A percentile compares a stretch with the other conserved stretches of the same genome.
phyloP scores from a whole-genome alignment of 2,113 vertebrate genomes.

The Antechinus stuartii region DNA sequence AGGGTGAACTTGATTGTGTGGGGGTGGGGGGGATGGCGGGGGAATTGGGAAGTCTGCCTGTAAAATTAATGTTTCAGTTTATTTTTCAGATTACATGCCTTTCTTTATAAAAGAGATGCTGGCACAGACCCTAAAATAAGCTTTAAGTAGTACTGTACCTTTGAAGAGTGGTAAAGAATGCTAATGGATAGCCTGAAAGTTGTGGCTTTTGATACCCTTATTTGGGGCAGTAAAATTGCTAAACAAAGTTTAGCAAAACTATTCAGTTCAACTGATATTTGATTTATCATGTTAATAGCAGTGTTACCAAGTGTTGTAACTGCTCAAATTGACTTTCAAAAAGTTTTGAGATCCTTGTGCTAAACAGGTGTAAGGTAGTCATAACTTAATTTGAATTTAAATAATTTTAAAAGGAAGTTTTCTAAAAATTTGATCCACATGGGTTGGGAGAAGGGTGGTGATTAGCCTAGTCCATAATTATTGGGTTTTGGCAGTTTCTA shows the following conservation, averaged over 20 bases:
- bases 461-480: slow-evolving; percentile 64
- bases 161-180: slow-evolving; percentile 88
- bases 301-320: slow-evolving; percentile 74
- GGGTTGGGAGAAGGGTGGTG: slow-evolving; percentile 76
- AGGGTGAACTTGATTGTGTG: slow-evolving; percentile 79
- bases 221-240: slow-evolving; percentile 81
- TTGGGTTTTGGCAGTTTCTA: background rate
- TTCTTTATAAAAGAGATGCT: slow-evolving; percentile 89
- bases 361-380: slow-evolving; percentile 70
- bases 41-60: slow-evolving; percentile 81
- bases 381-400: slow-evolving; percentile 76
- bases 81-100: slow-evolving; percentile 91
- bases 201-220: slow-evolving; percentile 83
- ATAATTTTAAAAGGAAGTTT: slow-evolving; percentile 76
- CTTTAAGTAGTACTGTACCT: slow-evolving; percentile 87
- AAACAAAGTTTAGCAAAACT: slow-evolving; percentile 79
- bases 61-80: slow-evolving; percentile 91
- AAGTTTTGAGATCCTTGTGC: slow-evolving; percentile 76
- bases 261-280: slow-evolving; percentile 79
- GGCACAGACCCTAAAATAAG: slow-evolving; percentile 88
- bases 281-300: slow-evolving; percentile 73
- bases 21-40: slow-evolving; percentile 80
- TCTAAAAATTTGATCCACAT: slow-evolving; percentile 77
- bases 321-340: slow-evolving; percentile 77
- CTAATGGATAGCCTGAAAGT: slow-evolving; percentile 85